Base-by-base conservation (phyloP, 2,888 invertebrate genomes). In the Drosophila ezoana region DNA sequence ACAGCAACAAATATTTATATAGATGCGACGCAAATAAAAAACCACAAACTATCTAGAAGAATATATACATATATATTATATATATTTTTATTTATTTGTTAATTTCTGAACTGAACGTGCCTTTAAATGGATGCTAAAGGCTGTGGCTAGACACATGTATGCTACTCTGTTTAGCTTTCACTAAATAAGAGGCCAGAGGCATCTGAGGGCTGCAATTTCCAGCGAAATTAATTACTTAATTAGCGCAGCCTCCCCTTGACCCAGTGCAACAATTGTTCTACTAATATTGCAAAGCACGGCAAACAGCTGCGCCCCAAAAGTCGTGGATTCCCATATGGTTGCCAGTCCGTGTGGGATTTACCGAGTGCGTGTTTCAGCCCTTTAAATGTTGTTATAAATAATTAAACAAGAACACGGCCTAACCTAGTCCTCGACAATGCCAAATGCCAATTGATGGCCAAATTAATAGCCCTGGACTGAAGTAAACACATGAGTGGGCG, bases 221-320 rank as follows among this genome's bases (percentile, higher is more conserved):
- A 44, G 13, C 37, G 18, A 57, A 83, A 73, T 76, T 79, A 76
- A 88, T 86, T 75, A 74, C 59, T 44, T 69, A 79, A 69, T 79
- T 76, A 68, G 52, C 49, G 51, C 18, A 61, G 44, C 10, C 33
- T 44, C 11, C 28, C 10, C 38, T 41, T 14, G 41, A 23, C 23
- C 58, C 61, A 56, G 14, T 18, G 32, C 41, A 41, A 33, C 44
- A 58, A 63, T 60, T 52, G 63, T 58, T 40, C 52, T 44, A 62
- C 59, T 72, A 65, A 57, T 51, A 57, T 23, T 41, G 54, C 41
- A 28, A 44, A 4, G 32, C 54, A 44, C 32, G 38, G 40, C 51
- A 13, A 32, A 41, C 41, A 67, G 37, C 63, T 67, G 73, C 9
- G 52, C 8, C 2, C 45, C 44, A 23, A 16, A 41, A 51, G 20